Conservation (phyloP, 1,140 invertebrate species). For the Coelopa frigida region DNA sequence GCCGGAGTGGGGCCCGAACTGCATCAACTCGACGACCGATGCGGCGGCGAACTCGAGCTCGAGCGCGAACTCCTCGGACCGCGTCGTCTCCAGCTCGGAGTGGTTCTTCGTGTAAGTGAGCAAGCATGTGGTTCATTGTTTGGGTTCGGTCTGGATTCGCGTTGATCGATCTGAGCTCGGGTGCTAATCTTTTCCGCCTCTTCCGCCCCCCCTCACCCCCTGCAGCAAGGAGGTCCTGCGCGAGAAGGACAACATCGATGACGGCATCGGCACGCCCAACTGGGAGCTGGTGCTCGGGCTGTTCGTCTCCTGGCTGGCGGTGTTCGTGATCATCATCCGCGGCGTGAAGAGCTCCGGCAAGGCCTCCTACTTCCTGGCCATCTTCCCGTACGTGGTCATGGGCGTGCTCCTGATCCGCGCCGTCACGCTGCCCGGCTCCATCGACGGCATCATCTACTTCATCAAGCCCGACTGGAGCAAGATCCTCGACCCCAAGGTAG, state of each 20-base stretch:
- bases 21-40: conserved; percentile 22
- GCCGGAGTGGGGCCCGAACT: conserved; percentile 49
- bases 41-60: neutral
- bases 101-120: conserved; percentile 53
- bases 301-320: conserved; percentile 66
- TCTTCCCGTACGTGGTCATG: conserved; percentile 82
- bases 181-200: neutral
- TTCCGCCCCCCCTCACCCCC: conserved; percentile 16
- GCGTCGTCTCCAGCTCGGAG: conserved; percentile 51
- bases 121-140: neutral
- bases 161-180: too few species aligned
- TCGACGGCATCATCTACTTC: conserved; percentile 69
- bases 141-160: too few species aligned
- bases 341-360: conserved; percentile 75
- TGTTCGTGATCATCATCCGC: conserved; percentile 66
- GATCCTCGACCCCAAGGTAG: conserved; percentile 61
- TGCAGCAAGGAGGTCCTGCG: conserved; percentile 61
- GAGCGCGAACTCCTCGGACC: conserved; percentile 1
- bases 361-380: conserved; percentile 73
- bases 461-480: conserved; percentile 63
- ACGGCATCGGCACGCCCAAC: conserved; percentile 63
- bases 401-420: conserved; percentile 63
- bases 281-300: conserved; percentile 73
- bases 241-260: conserved; percentile 58
- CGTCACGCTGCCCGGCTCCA: conserved; percentile 67